Evolutionary conservation across 2,888 invertebrate genomes (phyloP).

Genomic region (Hoplodrina ambigua): DNA sequence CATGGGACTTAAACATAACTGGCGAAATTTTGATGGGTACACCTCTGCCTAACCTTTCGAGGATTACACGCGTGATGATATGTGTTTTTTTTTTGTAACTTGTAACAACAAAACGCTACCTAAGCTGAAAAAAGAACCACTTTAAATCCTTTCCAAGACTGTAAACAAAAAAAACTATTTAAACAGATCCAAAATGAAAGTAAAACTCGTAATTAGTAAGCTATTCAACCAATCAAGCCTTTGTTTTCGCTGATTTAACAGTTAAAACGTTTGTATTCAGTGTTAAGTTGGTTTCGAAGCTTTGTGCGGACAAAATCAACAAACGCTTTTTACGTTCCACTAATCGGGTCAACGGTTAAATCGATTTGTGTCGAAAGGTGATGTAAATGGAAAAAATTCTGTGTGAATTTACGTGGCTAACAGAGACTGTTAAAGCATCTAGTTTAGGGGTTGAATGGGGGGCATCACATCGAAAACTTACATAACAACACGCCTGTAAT

Average conservation of each 20-base stretch:
- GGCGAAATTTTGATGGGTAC: no score
- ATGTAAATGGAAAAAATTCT: conserved; percentile 21
- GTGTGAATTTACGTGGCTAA: neutral
- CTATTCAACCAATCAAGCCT: conserved; percentile 58
- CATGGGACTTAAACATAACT: no score
- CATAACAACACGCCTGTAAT: no score
- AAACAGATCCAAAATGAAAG: conserved; percentile 27
- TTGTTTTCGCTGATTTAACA: conserved; percentile 59
- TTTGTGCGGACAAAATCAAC: conserved; percentile 61
- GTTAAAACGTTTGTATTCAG: conserved; percentile 58
- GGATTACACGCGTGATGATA: no score
- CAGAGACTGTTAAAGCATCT: neutral
- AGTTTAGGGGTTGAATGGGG: no score
- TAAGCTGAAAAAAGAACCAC: neutral
- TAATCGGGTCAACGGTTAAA: conserved; percentile 56
- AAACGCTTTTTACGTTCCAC: conserved; percentile 55
- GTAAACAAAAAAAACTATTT: conserved; percentile 6
- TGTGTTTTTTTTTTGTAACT: no score
- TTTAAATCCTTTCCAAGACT: conserved; percentile 2
- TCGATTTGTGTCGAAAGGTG: conserved; percentile 21
- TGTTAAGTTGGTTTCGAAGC: conserved; percentile 55
- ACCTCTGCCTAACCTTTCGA: no score
- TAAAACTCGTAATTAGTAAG: conserved; percentile 28
- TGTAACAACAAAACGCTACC: no score
- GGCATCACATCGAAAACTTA: no score